A percentile compares a stretch with the other conserved stretches of the same genome.
Conservation (phyloP, 2,113 vertebrate genomes). For the Nymphicus hollandicus region DNA sequence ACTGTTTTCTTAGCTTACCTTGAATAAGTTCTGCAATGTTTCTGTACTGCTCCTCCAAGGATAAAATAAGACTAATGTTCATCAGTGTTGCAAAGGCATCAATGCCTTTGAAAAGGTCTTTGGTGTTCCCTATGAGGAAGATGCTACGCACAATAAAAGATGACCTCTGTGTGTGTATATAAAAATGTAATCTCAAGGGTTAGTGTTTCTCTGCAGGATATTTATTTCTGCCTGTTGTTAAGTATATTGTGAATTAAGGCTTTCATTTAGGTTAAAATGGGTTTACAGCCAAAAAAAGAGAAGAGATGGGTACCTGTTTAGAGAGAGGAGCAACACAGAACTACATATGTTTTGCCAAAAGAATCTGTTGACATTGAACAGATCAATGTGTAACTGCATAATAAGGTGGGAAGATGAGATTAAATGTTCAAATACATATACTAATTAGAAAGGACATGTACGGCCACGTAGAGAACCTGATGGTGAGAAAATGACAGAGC, state of each 20-base stretch:
- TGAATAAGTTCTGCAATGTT: background rate
- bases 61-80: background rate
- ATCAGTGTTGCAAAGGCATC: background rate
- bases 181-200: background rate
- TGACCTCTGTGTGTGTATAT: background rate
- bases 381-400: constrained; percentile 29
- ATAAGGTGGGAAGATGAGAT: constrained; percentile 20
- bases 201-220: background rate
- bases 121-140: background rate
- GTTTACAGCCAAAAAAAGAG: background rate
- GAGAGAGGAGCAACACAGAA: background rate
- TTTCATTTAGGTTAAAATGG: background rate
- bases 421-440: constrained; percentile 71
- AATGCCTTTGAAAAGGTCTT: background rate
- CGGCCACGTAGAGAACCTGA: constrained; percentile 62
- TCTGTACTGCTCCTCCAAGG: background rate
- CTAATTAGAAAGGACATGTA: constrained; percentile 76
- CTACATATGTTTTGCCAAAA: background rate
- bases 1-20: background rate
- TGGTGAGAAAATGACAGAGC: constrained; percentile 73
- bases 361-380: constrained; percentile 8
- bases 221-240: background rate
- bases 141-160: background rate
- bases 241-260: constrained; percentile 10
- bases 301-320: background rate